These are phyloP conservation scores for Cremastinae sp. DNA, from an alignment of 2,888 invertebrate genomes.

Conservation along the genomic window DNA sequence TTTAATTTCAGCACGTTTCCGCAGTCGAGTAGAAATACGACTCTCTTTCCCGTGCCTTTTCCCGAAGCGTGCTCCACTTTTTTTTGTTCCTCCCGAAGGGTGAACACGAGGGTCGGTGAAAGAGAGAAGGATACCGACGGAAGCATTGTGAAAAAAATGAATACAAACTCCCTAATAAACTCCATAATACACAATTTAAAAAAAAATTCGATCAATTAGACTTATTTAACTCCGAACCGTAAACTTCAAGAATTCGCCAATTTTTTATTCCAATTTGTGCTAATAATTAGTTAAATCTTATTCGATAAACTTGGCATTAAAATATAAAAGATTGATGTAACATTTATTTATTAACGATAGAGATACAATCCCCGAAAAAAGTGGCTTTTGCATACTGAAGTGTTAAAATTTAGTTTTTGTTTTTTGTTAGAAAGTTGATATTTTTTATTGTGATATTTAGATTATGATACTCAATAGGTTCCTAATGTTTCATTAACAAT, in stretches of 20 bases:
- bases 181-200: conserved; percentile 20
- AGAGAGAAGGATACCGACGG: conserved; percentile 4
- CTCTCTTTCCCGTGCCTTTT: conserved; percentile 41
- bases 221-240: conserved; percentile 21
- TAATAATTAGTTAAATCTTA: too few relatives aligned
- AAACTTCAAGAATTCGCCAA: neutral
- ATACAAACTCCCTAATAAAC: conserved; percentile 23
- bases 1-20: conserved; percentile 62
- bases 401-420: too few relatives aligned
- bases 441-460: too few relatives aligned
- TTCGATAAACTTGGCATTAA: too few relatives aligned
- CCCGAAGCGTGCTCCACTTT: conserved; percentile 33
- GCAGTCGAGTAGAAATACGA: conserved; percentile 58
- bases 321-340: too few relatives aligned
- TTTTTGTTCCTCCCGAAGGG: conserved; percentile 56
- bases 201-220: conserved; percentile 43
- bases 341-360: too few relatives aligned
- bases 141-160: conserved; percentile 11
- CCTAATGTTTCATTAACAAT: too few relatives aligned
- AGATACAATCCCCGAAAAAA: too few relatives aligned
- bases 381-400: too few relatives aligned
- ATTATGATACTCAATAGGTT: too few relatives aligned
- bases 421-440: too few relatives aligned
- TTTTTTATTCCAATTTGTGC: too few relatives aligned
- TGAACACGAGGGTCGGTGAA: conserved; percentile 23